Base-by-base conservation (phyloP, 1,140 invertebrate genomes). In the Orussus abietinus region DNA sequence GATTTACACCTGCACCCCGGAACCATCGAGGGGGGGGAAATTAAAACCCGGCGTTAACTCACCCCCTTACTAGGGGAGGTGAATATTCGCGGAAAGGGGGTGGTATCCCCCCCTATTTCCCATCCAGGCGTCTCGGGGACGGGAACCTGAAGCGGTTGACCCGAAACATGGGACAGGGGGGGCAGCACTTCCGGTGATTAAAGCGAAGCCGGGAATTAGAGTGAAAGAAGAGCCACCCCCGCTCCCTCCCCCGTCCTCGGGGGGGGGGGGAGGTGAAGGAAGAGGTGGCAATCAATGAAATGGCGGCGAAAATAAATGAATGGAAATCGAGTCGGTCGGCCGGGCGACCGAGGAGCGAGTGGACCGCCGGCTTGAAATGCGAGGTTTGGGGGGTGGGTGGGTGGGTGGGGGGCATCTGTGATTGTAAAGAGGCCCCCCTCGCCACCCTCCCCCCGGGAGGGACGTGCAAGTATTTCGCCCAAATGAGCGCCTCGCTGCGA, bases 301-400 rank as follows among this genome's bases (percentile, higher is more conserved):
- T 67, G 64, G 62, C 62, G 57, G 62, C 51, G 62, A 59, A 67
- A 65, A 67, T 67, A 65, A 67, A 67, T 65, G 62, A 67, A 65
- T 67, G 64, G 62, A 67, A 67, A 66, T 66, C 53, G 53, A 62
- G 62, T 64, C 61, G 51, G 62, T 29, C 42, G 40, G 29, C 12
- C 38, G 37, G 30, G 38, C 42, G 37, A 40, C 37, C 45, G 43
- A 40, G 49, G 45, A 51, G 44, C 47, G 45, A 43, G 29, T 29
- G 12, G 3, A 15, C 11, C 21, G 11, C n/a, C 18, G 11, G 13
- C 12, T 11, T 38, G 19, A n/a, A 25, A 28, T 42, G 11, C 20
- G 9, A 22, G 22, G 17, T 14, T 19, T 20, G 19, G 38, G 35
- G 34, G 12, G 21, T 31, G 28, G 54, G 48, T 54, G 49, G 55